Evolutionary conservation across 2,113 vertebrate species (phyloP).

Genomic region (Australoheros scitulus): DNA sequence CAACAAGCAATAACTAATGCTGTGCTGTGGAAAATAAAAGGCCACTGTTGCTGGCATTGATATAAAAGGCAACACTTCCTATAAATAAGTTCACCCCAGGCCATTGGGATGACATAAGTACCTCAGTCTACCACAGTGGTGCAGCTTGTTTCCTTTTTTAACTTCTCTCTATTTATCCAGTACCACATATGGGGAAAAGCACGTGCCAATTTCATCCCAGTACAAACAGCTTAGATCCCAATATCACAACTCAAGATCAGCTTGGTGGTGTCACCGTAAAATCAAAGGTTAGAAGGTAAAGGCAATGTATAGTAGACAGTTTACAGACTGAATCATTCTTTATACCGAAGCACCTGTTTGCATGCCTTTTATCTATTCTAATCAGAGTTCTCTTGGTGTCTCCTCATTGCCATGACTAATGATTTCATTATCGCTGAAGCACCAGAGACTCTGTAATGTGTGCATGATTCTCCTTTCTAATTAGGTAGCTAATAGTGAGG

Average conservation of each 20-base stretch:
- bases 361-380: background rate
- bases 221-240: constrained; percentile 22
- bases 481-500: constrained; percentile 40
- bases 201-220: constrained; percentile 17
- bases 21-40: constrained; percentile 44
- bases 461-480: constrained; percentile 34
- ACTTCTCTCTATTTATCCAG: constrained; percentile 60
- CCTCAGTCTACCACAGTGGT: constrained; percentile 43
- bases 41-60: constrained; percentile 54
- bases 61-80: constrained; percentile 66
- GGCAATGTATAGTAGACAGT: background rate
- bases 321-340: background rate
- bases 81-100: constrained; percentile 65
- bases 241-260: constrained; percentile 12
- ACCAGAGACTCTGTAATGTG: constrained; percentile 16
- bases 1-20: constrained; percentile 47
- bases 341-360: constrained; percentile 9
- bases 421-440: constrained; percentile 19
- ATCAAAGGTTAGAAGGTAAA: background rate
- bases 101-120: constrained; percentile 63
- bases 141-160: constrained; percentile 62
- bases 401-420: constrained; percentile 38
- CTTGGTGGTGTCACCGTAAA: background rate
- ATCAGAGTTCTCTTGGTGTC: background rate
- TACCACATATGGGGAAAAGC: constrained; percentile 59